A percentile compares a stretch with the other conserved stretches of the same genome.
phyloP scores from a whole-genome alignment of 2,888 invertebrate species.

The Tenthredo livida region DNA sequence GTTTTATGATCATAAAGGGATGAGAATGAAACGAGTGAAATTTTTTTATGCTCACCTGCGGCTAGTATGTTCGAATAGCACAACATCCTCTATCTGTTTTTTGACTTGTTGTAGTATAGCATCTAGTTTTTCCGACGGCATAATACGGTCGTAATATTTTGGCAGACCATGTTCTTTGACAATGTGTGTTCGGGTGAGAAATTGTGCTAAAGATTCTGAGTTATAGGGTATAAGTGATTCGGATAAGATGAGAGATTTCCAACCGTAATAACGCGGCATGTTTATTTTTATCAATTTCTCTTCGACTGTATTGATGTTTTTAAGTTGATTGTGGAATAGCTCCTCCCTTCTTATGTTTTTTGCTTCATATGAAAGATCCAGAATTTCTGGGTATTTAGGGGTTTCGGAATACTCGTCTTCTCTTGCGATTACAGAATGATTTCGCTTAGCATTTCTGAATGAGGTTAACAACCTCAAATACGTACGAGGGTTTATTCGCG shows the following conservation, averaged over 20 bases:
- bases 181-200: constrained; percentile 89
- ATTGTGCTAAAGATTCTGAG: constrained; percentile 85
- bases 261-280: constrained; percentile 91
- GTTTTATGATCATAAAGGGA: no score
- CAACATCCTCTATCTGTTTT: constrained; percentile 82
- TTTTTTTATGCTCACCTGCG: constrained; percentile 79
- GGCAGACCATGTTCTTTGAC: constrained; percentile 82
- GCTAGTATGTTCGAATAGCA: constrained; percentile 82
- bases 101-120: constrained; percentile 80
- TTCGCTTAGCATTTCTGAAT: constrained; percentile 43
- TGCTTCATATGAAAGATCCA: constrained; percentile 81
- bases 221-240: constrained; percentile 85
- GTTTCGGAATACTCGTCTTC: constrained; percentile 75
- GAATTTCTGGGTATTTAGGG: constrained; percentile 83
- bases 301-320: constrained; percentile 86
- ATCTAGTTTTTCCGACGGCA: constrained; percentile 77
- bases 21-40: not conserved
- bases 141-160: constrained; percentile 79
- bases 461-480: not conserved
- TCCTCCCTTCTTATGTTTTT: constrained; percentile 78
- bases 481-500: constrained; percentile 14
- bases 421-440: constrained; percentile 58
- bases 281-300: constrained; percentile 92
- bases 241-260: constrained; percentile 82
- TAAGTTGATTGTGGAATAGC: constrained; percentile 82